These are phyloP conservation scores for Chloebia gouldiae DNA, from an alignment of 2,113 vertebrate genomes.

Conservation along the genomic window DNA sequence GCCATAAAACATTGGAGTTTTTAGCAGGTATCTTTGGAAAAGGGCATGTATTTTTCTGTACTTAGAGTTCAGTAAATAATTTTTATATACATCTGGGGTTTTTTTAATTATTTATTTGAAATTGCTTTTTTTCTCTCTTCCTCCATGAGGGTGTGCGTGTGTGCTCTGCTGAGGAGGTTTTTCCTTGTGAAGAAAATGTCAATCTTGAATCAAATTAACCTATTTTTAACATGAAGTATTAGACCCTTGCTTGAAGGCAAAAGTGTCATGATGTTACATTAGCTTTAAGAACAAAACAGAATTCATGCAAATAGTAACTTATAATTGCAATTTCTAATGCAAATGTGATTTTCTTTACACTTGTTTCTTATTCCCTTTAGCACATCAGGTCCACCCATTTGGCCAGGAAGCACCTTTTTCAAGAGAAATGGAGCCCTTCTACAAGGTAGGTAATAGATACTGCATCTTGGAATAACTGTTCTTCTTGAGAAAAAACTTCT, in stretches of 20 bases:
- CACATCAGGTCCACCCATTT: constrained; percentile 92
- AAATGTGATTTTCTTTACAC: constrained; percentile 14
- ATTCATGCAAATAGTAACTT: neutral
- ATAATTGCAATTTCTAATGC: neutral
- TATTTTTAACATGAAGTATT: constrained; percentile 3
- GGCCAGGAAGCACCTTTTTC: constrained; percentile 96
- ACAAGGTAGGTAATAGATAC: constrained; percentile 83
- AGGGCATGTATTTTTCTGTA: neutral
- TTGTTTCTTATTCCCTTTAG: constrained; percentile 68
- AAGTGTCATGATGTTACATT: neutral
- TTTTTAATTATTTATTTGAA: neutral
- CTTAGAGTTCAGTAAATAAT: neutral
- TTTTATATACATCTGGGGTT: neutral
- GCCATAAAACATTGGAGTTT: neutral
- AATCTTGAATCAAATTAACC: constrained; percentile 17
- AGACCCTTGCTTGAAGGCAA: neutral
- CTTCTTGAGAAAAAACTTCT: neutral
- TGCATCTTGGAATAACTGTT: neutral
- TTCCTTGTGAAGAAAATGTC: neutral
- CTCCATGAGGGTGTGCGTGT: neutral
- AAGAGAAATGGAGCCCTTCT: constrained; percentile 97
- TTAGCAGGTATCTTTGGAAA: neutral
- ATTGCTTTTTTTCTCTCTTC: neutral
- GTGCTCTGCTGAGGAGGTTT: neutral
- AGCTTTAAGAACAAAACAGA: neutral